Evolutionary conservation across 2,888 invertebrate genomes (phyloP).

Genomic region (Sminthurinus aureus): DNA sequence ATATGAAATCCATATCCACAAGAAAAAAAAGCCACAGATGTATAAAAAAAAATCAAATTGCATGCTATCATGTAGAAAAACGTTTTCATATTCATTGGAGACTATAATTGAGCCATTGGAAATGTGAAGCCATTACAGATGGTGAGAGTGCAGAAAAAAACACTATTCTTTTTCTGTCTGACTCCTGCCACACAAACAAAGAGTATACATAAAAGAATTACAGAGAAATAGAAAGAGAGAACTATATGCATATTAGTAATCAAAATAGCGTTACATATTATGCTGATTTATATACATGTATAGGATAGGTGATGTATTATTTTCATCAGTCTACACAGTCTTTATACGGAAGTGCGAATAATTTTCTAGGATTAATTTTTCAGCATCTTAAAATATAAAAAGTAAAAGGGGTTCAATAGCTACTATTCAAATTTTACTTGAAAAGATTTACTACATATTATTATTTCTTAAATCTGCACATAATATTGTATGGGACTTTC

Average conservation of each 20-base stretch:
- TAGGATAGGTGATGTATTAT: not conserved
- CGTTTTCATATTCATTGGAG: not conserved
- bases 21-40: not conserved
- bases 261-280: too few species aligned
- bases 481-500: too few species aligned
- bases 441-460: not conserved
- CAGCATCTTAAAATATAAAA: not conserved
- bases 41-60: not conserved
- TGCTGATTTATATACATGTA: too few species aligned
- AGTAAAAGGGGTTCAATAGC: not conserved
- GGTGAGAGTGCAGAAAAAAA: slow-evolving; percentile 13
- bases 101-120: too few species aligned
- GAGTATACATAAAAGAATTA: not conserved
- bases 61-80: not conserved
- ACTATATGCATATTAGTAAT: too few species aligned
- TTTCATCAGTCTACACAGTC: not conserved
- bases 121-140: not conserved
- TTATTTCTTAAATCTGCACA: too few species aligned
- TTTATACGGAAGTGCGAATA: not conserved
- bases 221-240: too few species aligned
- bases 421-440: too few species aligned
- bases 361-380: not conserved
- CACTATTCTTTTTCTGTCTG: not conserved
- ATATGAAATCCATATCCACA: not conserved
- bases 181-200: not conserved